Base-by-base conservation (phyloP, 2,113 vertebrate genomes). In the Clarias batrachus region DNA sequence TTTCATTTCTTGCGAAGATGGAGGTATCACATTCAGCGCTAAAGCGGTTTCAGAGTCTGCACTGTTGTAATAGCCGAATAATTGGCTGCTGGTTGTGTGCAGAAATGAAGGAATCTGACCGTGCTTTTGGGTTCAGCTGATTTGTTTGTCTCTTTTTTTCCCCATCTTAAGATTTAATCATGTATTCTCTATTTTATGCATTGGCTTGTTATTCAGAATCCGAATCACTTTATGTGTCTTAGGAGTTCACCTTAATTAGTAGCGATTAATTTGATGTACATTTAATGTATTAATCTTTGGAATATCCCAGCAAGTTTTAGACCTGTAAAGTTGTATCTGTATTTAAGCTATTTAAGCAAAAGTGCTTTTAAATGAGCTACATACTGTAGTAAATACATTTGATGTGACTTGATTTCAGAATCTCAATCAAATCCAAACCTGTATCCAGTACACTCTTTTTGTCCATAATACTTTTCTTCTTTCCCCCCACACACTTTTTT, bases 21-120 rank as follows among this genome's bases (percentile, higher is more conserved):
- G n/a, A 65, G 33, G 37, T 25, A 27, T 84, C 23, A 21, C 17
- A 27, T 74, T n/a, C 70, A 74, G 83, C 60, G 21, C 7, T 73
- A 59, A 23, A 65, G 25, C 23, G 30, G 41, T 85, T 85, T 17
- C 65, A 23, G 56, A 85, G 71, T 85, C 25, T 85, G 73, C 60
- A 56, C 1, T 78, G 23, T 60, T 76, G 37, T n/a, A 76, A 78
- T 27, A 59, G 54, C 3, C 41, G 52, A 2, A 85, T 48, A 56
- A 56, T 23, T 37, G 11, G 27, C 14, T 60, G 70, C 54, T 52
- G 70, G 5, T 76, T 84, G 17, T 74, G 21, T 48, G 25, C 62
- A 37, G 33, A 74, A 48, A 74, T 37, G 21, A 37, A 17, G 76
- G 57, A 30, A 41, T 68, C 41, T 52, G 59, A 14, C 41, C 25